These are phyloP conservation scores for Charina bottae DNA, from an alignment of 2,113 vertebrate species.

Conservation along the genomic window DNA sequence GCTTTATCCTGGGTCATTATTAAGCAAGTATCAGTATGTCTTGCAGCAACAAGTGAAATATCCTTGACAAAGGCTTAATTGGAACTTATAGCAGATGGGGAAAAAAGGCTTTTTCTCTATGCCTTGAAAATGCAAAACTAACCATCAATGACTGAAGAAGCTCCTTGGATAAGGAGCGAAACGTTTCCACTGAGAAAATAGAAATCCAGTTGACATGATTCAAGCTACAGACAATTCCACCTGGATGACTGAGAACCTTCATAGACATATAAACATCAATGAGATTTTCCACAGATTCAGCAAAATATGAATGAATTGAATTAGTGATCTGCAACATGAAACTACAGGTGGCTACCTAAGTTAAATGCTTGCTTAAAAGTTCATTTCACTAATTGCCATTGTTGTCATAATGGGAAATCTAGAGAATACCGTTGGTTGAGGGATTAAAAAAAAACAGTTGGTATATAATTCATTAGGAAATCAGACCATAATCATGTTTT, in stretches of 20 bases:
- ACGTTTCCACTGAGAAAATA: too few relatives aligned
- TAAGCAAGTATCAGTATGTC: not conserved
- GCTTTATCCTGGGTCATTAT: not conserved
- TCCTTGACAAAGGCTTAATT: not conserved
- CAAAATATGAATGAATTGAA: not conserved
- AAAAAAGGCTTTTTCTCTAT: not conserved
- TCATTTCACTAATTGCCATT: constrained; percentile 9
- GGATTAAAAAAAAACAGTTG: not conserved
- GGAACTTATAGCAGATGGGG: not conserved
- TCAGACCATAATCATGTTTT: not conserved
- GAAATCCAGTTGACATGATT: too few relatives aligned
- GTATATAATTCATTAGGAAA: constrained; percentile 1
- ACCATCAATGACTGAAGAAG: too few relatives aligned
- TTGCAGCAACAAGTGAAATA: not conserved
- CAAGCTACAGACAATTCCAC: too few relatives aligned
- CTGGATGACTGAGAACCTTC: too few relatives aligned
- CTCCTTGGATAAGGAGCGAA: too few relatives aligned
- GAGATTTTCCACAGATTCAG: not conserved
- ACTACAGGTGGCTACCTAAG: not conserved
- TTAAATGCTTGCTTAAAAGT: constrained; percentile 2
- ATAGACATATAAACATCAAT: too few relatives aligned
- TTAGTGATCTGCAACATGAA: not conserved
- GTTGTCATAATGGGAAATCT: not conserved
- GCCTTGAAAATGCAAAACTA: not conserved
- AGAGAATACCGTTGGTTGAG: not conserved